A percentile compares a stretch with the other conserved stretches of the same genome.
Conservation (phyloP, 2,113 vertebrate genomes). For the Siniperca knerii region DNA sequence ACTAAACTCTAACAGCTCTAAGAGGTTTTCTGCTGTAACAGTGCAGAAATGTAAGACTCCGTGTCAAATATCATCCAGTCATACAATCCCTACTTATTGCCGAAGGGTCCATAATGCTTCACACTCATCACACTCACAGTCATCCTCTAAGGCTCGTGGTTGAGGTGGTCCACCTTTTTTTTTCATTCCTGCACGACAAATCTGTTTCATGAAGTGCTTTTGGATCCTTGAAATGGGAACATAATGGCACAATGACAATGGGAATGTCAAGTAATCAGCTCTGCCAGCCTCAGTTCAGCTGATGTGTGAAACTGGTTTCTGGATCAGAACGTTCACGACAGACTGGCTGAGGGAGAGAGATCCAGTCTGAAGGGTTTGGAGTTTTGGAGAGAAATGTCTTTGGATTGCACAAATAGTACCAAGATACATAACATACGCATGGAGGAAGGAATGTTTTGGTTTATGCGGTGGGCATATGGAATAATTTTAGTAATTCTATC, state of each 20-base stretch:
- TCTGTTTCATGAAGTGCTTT: neutral
- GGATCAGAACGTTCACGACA: neutral
- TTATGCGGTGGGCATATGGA: slow-evolving; percentile 6
- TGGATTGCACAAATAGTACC: neutral
- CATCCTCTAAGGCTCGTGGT: neutral
- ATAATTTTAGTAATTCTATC: slow-evolving; percentile 14
- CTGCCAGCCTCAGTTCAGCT: slow-evolving; percentile 13
- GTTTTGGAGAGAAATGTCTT: neutral
- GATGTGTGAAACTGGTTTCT: slow-evolving; percentile 16
- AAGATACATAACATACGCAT: neutral
- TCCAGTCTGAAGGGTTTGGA: neutral
- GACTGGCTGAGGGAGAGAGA: neutral
- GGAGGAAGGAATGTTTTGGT: neutral
- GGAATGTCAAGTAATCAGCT: neutral
- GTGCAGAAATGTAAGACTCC: neutral
- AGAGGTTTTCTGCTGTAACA: neutral
- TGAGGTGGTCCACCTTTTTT: neutral
- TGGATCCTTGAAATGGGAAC: neutral
- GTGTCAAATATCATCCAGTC: neutral
- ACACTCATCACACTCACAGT: slow-evolving; percentile 3
- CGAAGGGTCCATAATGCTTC: neutral
- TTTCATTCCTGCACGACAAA: neutral
- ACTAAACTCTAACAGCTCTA: neutral
- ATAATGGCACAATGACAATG: neutral
- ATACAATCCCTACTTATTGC: neutral